Evolutionary conservation across 2,888 invertebrate species (phyloP), one percentile per base, ranked within the genome.

Genomic region (Nyleta sp.): DNA sequence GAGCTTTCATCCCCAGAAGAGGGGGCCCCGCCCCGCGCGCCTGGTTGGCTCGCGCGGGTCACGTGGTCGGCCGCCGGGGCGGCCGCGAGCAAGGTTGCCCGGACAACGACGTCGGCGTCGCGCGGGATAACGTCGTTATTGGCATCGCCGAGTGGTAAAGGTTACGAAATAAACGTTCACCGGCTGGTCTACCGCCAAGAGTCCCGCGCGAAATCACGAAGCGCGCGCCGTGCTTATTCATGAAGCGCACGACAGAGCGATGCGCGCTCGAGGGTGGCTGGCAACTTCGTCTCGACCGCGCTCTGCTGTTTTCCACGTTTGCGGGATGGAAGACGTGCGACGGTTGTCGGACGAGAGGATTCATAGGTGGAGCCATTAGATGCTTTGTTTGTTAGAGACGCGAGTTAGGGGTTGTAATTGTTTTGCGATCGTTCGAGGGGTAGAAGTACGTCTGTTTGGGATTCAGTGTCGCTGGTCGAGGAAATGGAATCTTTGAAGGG

Each of bases 21-120:
- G 92, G 92, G 86, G 93, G 93, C 92, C 93, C 93, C 91, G 94
- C 94, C 88, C 93, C 92, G 87, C 93, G 80, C 81, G 67, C 65
- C 53, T 82, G 80, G 86, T 90, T 90, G 90, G 90, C 80, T 75
- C 75, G 20, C 40, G 15, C 15, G 59, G 64, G 80, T 88, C 89
- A 89, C 88, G 89, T 87, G 88, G 81, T 44, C 44, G 42, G n/a
- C 17, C 11, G 13, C 55, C 68, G 74, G 84, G 83, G 82, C 83
- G 83, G 64, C 68, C 42, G 42, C 72, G 22, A 53, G 80, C 65
- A 83, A 87, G 87, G 87, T 87, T 86, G 86, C 87, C 84, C 84
- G 74, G 87, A 85, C 84, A 85, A 88, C 87, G 82, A 82, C 83
- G 83, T 82, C 83, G 80, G 85, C 85, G 85, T 85, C 86, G 86